Percentiles rank a stretch among this genome's conserved stretches.
Evolutionary conservation across 2,113 vertebrate genomes (phyloP).

Genomic region (Chaetops frenatus): DNA sequence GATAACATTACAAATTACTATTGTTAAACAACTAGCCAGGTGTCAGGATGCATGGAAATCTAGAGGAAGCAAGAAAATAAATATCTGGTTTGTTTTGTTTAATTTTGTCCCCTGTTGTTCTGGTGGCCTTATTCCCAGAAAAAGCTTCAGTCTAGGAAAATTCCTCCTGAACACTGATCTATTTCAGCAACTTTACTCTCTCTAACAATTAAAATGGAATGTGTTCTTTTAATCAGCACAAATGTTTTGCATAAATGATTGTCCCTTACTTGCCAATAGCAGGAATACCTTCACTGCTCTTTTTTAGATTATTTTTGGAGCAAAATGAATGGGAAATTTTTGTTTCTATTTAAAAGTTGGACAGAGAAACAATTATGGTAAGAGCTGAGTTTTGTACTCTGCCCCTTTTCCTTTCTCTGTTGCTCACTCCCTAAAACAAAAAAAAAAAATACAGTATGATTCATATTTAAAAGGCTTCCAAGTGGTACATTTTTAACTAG

Average conservation of each 20-base stretch:
- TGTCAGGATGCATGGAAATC: constrained; percentile 70
- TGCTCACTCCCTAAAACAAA: background rate
- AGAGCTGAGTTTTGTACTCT: background rate
- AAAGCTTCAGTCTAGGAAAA: background rate
- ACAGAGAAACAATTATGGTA: background rate
- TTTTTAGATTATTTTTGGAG: background rate
- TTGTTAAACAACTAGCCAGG: constrained; percentile 65
- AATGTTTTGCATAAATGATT: background rate
- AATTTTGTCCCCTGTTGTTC: constrained; percentile 27
- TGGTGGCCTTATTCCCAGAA: constrained; percentile 14
- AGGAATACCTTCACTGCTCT: background rate
- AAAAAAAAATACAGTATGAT: background rate
- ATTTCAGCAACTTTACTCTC: background rate
- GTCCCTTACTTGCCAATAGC: background rate
- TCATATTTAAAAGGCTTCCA: constrained; percentile 22
- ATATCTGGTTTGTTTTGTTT: constrained; percentile 31
- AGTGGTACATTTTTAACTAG: constrained; percentile 35
- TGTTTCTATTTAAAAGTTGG: background rate
- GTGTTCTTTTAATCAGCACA: background rate
- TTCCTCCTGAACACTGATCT: background rate
- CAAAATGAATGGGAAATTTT: background rate
- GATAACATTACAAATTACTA: constrained; percentile 75
- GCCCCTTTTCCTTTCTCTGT: background rate
- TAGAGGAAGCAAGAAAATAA: constrained; percentile 58
- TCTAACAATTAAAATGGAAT: background rate